Percentiles rank a stretch among this genome's conserved stretches.
Conservation (phyloP, 2,888 invertebrate genomes). For the Himalopsyche japonica region DNA sequence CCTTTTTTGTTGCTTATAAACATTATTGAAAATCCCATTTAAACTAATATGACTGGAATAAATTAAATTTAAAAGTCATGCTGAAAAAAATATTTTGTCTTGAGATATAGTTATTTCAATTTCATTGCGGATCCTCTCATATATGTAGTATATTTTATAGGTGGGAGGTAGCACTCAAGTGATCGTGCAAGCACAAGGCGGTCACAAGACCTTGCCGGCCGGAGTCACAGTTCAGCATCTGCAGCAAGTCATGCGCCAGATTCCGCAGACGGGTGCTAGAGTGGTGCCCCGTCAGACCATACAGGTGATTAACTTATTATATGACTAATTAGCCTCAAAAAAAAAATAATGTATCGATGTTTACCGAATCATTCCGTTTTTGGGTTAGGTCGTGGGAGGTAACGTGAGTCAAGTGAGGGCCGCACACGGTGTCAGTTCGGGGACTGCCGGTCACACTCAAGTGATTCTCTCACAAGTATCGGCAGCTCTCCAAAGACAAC, state of each 20-base stretch:
- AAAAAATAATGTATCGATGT: background rate
- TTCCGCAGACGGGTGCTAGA: constrained; percentile 39
- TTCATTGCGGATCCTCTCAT: background rate
- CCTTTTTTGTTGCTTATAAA: too few relatives aligned
- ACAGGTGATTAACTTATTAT: constrained; percentile 13
- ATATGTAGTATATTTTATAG: background rate
- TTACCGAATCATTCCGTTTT: background rate
- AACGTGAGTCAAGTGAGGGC: constrained; percentile 35
- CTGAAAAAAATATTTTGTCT: too few relatives aligned
- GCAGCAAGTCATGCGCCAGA: constrained; percentile 71
- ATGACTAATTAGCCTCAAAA: too few relatives aligned
- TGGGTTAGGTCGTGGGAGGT: constrained; percentile 34
- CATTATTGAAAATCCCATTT: too few relatives aligned
- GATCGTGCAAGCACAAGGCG: constrained; percentile 71
- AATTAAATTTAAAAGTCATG: too few relatives aligned
- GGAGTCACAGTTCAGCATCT: constrained; percentile 75
- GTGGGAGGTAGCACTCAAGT: constrained; percentile 66
- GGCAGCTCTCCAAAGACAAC: constrained; percentile 26
- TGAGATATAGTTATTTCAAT: background rate
- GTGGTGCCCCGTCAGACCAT: constrained; percentile 38
- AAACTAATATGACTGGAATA: too few relatives aligned
- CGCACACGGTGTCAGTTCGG: background rate
- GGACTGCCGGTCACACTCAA: constrained; percentile 22
- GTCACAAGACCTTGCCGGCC: constrained; percentile 50
- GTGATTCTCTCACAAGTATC: constrained; percentile 38